Base-by-base conservation (phyloP, 1,140 invertebrate species). In the Drosophila aff. region DNA sequence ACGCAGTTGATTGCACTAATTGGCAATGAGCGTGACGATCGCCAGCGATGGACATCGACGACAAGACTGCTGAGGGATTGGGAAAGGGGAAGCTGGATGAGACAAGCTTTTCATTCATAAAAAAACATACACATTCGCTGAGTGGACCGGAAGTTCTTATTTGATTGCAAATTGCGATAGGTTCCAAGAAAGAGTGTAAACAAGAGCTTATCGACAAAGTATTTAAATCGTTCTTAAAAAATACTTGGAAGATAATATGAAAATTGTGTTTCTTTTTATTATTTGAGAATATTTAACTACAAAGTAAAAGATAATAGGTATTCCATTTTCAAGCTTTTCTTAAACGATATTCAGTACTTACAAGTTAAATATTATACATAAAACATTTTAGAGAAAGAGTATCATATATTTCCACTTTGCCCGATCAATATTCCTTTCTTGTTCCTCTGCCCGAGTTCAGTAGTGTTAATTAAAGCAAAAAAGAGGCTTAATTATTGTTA, bases 391-490 rank as follows among this genome's bases (percentile, higher is more conserved):
- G 7, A 6, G 28, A 40, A 33, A 72, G 68, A 28, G 66, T 60
- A 72, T 53, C 5, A 1, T 1, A 0, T n/a, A 9, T 52, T 60
- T 23, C 21, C 16, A 31, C 26, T 21, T 43, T 26, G 6, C 3
- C 8, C 2, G 23, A 28, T n/a, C 18, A 13, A 13, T 31, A 13
- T 61, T 44, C 9, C 23, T 11, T 9, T 43, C 16, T 33, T 21
- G 6, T 43, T 72, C 15, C 28, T 36, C 49, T 28, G n/a, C 49
- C 78, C 81, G 84, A 89, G 84, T 84, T 89, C 84, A 90, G 73
- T 50, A 71, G 85, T 89, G 85, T 90, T 89, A 89, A 89, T 89
- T 89, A 83, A 89, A 75, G 81, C 85, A 74, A 73, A 74, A 74
- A 74, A 52, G 49, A 38, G 46, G 31, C 68, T 74, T 74, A 73